These are phyloP conservation scores for Takifugu flavidus DNA, from an alignment of 2,113 vertebrate species.

Conservation along the genomic window DNA sequence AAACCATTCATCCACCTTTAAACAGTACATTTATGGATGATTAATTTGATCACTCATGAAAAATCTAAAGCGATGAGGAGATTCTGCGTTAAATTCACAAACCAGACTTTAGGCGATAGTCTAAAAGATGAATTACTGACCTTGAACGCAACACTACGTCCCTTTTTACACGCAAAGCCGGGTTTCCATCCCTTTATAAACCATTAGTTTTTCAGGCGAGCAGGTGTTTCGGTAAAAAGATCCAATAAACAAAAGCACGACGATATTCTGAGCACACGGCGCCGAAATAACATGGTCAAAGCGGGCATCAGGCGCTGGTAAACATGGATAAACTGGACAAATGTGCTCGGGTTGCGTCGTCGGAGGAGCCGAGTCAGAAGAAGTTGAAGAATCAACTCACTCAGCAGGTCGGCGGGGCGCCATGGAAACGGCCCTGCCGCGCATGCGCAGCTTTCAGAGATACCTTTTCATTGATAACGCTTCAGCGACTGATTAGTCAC, in stretches of 20 bases:
- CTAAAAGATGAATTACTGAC: slow-evolving; percentile 34
- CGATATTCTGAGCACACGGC: neutral
- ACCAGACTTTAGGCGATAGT: neutral
- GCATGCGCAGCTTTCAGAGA: slow-evolving; percentile 35
- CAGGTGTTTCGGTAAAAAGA: slow-evolving; percentile 17
- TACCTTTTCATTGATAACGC: neutral
- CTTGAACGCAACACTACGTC: slow-evolving; percentile 3
- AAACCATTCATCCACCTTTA: no score
- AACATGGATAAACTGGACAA: no score
- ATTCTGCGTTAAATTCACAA: neutral
- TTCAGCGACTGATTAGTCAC: neutral
- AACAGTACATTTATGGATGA: no score
- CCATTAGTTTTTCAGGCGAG: slow-evolving; percentile 5
- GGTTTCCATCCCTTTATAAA: slow-evolving; percentile 14
- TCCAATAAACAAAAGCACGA: neutral
- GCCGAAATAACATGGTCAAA: neutral
- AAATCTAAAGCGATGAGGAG: no score
- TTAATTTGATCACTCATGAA: no score
- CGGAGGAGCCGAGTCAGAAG: slow-evolving; percentile 25
- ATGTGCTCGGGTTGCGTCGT: no score
- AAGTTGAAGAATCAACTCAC: slow-evolving; percentile 57
- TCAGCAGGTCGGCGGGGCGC: slow-evolving; percentile 42
- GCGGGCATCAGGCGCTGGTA: no score
- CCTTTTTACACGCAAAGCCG: slow-evolving; percentile 7
- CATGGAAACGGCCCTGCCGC: slow-evolving; percentile 58